phyloP scores from a whole-genome alignment of 30 jellyfish, hydroid and myxozoan genomes.

The Hydra vulgaris region DNA sequence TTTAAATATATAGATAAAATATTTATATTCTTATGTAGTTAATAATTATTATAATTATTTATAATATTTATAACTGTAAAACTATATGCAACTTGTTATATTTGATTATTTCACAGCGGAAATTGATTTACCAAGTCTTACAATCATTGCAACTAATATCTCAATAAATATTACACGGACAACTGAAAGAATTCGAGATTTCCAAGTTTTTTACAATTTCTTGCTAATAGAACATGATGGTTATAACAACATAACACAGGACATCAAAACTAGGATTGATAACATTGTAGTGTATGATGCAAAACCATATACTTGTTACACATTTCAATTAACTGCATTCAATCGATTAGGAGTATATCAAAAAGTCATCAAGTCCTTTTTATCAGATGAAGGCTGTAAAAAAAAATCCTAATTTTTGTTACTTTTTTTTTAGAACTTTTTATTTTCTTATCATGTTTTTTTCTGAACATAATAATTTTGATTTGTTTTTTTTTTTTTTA shows the following conservation, averaged over 20 bases:
- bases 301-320: background rate
- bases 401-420: too few relatives aligned
- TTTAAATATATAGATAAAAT: too few relatives aligned
- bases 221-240: background rate
- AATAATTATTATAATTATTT: too few relatives aligned
- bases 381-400: background rate
- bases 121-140: background rate
- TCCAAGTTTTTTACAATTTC: background rate
- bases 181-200: background rate
- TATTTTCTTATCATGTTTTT: too few relatives aligned
- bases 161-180: background rate
- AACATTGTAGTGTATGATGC: background rate
- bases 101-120: background rate
- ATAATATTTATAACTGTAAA: too few relatives aligned
- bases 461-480: too few relatives aligned
- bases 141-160: background rate
- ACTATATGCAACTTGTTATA: too few relatives aligned
- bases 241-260: background rate
- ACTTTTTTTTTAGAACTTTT: too few relatives aligned
- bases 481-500: too few relatives aligned
- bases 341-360: background rate
- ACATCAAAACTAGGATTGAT: background rate
- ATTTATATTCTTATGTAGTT: too few relatives aligned
- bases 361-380: background rate
- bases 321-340: background rate